Conservation (phyloP, 2,888 invertebrate genomes). For the Melanophora roralis region DNA sequence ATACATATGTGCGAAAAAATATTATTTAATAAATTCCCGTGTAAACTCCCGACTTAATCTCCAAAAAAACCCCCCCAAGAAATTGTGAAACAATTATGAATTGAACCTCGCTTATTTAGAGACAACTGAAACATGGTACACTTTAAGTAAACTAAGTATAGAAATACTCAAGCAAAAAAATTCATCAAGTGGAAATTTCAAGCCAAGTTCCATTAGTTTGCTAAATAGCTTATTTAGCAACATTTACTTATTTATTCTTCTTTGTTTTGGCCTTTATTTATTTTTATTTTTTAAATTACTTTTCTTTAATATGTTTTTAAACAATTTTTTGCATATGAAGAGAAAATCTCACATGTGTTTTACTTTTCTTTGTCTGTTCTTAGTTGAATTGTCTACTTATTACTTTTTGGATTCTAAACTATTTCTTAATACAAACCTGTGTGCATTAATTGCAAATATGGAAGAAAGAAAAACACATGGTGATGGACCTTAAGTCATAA, state of each 20-base stretch:
- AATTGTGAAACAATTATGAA: conserved; percentile 36
- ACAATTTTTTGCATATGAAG: neutral
- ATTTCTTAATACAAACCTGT: neutral
- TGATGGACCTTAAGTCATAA: no score
- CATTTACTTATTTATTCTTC: conserved; percentile 26
- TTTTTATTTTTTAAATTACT: conserved; percentile 1
- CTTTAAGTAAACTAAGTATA: no score
- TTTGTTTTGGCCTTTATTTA: conserved; percentile 25
- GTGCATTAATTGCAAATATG: conserved; percentile 12
- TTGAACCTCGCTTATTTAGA: conserved; percentile 22
- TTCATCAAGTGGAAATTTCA: conserved; percentile 57
- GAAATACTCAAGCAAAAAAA: conserved; percentile 26
- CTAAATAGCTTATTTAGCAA: conserved; percentile 38
- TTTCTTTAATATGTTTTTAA: neutral
- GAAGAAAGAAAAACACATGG: neutral
- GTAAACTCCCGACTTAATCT: neutral
- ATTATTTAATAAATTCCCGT: neutral
- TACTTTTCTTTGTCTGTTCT: neutral
- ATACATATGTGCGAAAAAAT: no score
- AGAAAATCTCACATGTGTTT: conserved; percentile 22
- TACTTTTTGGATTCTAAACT: neutral
- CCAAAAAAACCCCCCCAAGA: no score
- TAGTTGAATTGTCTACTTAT: neutral
- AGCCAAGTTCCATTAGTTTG: conserved; percentile 48
- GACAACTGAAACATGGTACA: neutral